Conservation (phyloP, 2,888 invertebrate species). For the Neocrepidodera transversa region DNA sequence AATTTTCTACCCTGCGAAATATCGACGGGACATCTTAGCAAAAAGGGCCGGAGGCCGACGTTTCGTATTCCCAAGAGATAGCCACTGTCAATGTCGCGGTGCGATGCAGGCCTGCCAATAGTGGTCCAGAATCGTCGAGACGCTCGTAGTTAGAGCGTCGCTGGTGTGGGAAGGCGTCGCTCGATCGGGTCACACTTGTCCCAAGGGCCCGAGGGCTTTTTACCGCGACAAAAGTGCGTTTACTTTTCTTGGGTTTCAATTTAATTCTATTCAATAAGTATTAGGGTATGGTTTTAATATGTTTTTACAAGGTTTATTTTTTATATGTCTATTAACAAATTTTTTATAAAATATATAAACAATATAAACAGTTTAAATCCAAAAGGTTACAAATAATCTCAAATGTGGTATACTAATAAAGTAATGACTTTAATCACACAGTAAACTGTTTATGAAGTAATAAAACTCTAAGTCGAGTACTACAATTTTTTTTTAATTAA, state of each 20-base stretch:
- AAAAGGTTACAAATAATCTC: no score
- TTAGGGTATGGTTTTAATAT: no score
- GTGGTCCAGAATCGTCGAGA: neutral
- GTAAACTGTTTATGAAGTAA: no score
- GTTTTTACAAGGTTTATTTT: no score
- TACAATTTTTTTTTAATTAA: no score
- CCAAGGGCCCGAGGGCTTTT: constrained; percentile 23
- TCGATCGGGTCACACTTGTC: constrained; percentile 51
- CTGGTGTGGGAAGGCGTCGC: constrained; percentile 54
- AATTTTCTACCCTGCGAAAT: constrained; percentile 13
- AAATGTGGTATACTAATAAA: no score
- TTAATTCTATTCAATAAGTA: constrained; percentile 21
- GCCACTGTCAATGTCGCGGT: constrained; percentile 19
- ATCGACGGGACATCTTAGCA: constrained; percentile 22
- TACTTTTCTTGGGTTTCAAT: neutral
- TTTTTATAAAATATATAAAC: no score
- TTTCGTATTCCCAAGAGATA: constrained; percentile 8
- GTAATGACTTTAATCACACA: no score
- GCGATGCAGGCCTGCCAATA: constrained; percentile 13
- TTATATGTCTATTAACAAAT: no score
- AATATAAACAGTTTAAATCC: no score
- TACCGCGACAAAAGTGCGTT: neutral
- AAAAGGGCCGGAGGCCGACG: constrained; percentile 2
- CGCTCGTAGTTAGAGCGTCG: constrained; percentile 1
- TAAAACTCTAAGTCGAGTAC: no score